phyloP scores from a whole-genome alignment of 2,113 vertebrate species.

The Chaetops frenatus region DNA sequence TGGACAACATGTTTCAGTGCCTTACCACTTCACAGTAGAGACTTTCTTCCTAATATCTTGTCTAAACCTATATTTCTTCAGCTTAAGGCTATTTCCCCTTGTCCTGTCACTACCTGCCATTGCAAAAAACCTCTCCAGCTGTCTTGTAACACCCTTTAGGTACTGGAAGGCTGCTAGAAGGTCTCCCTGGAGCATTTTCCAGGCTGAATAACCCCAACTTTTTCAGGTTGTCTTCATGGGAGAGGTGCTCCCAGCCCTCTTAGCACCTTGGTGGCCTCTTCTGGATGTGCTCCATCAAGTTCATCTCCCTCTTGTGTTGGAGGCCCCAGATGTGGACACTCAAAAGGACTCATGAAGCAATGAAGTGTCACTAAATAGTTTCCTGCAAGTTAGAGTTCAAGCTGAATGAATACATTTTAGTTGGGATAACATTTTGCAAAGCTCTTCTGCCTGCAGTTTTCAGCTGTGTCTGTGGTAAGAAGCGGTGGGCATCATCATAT shows the following conservation, averaged over 20 bases:
- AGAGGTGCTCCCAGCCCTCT: background rate
- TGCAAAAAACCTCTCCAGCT: background rate
- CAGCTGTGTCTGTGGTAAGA: background rate
- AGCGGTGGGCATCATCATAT: fast-evolving
- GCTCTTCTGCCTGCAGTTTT: background rate
- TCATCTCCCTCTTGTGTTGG: background rate
- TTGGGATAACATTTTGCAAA: background rate
- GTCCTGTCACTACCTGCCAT: background rate
- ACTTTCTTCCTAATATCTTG: background rate
- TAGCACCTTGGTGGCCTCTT: background rate
- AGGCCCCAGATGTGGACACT: background rate
- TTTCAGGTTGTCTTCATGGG: background rate
- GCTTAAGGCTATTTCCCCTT: background rate
- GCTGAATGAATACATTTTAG: background rate
- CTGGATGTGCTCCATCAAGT: background rate
- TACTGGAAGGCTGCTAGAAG: background rate
- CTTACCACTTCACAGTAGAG: background rate
- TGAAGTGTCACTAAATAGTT: background rate
- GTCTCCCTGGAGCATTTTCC: background rate
- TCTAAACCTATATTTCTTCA: background rate
- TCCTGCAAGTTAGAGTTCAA: background rate
- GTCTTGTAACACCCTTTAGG: background rate
- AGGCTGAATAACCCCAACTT: background rate
- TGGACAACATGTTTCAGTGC: background rate
- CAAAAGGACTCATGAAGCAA: background rate